Evolutionary conservation across 2,113 vertebrate genomes (phyloP), one percentile per base, ranked within the genome.

Genomic region (Syngnathus scovelli): DNA sequence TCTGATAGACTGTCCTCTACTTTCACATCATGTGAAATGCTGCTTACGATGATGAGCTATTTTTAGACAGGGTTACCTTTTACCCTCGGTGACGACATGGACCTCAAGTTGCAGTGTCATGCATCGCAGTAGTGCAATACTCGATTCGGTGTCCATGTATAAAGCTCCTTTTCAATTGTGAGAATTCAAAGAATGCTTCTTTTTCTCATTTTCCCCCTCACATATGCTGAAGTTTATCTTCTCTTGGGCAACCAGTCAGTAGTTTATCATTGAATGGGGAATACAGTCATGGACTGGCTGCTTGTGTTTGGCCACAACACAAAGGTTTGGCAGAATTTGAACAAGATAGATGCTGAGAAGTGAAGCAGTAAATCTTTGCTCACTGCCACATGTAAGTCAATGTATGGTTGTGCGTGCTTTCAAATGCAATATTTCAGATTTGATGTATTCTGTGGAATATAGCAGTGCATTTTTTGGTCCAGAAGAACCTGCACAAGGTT

Each of bases 31-130:
- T 72, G 44, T 68, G 38, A 83, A 79, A 60, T 75, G 71, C 72
- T 46, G 44, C 44, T 71, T 65, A 69, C 56, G 38, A 33, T 66
- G 23, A 58, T 13, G 36, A 67, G 70, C 66, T 80, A 74, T 79
- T 83, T 80, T 64, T 58, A 64, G 75, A 55, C 36, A 55, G 64
- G 51, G 64, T 76, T 51, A 23, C 60, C 75, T 55, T 58, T 77
- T 71, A 67, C 68, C 68, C 58, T 70, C 39, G 68, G 36, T 59
- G 64, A 64, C 61, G 69, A 69, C 36, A 62, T 33, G 37, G 66
- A 15, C 58, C 38, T 33, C 62, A 59, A 64, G 64, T 33, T 68
- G 68, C 72, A 68, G 21, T 74, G 76, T 64, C 71, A 69, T 64
- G 39, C 72, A 68, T 58, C 7, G 33, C 59, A 70, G 56, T 39